A percentile compares a stretch with the other conserved stretches of the same genome.
These are phyloP conservation scores for Tyto alba DNA, from an alignment of 2,113 vertebrate genomes.

Conservation along the genomic window DNA sequence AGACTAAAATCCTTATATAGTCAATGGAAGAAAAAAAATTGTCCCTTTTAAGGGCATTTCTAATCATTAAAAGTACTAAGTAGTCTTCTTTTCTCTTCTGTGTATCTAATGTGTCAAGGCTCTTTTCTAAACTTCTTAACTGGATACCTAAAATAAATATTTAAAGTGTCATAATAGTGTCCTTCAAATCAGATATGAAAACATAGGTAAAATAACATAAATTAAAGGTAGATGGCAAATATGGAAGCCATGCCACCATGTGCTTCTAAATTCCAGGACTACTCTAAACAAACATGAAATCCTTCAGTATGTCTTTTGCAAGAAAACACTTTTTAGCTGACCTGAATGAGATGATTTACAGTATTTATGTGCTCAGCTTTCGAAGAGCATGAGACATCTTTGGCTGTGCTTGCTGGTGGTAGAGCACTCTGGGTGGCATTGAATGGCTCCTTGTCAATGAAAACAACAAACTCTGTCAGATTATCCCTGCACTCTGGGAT, in stretches of 20 bases:
- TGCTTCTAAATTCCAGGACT: not conserved
- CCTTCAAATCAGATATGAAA: not conserved
- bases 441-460: not conserved
- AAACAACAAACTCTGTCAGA: not conserved
- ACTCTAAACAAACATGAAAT: not conserved
- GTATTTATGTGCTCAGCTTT: not conserved
- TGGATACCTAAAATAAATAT: not conserved
- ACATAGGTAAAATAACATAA: not conserved
- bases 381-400: not conserved
- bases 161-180: not conserved
- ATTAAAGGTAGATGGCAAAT: not conserved
- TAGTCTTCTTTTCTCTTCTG: not conserved
- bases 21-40: not conserved
- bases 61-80: not conserved
- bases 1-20: not conserved
- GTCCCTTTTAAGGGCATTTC: not conserved
- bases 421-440: too few species aligned
- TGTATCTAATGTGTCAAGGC: not conserved
- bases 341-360: too few species aligned
- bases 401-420: not conserved
- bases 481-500: not conserved
- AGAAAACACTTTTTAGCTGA: not conserved
- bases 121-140: not conserved
- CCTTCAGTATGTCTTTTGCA: not conserved
- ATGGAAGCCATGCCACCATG: fast-evolving